Conservation (phyloP, 2,797 vertebrate genomes). For the Cyprinodon diabolis region DNA sequence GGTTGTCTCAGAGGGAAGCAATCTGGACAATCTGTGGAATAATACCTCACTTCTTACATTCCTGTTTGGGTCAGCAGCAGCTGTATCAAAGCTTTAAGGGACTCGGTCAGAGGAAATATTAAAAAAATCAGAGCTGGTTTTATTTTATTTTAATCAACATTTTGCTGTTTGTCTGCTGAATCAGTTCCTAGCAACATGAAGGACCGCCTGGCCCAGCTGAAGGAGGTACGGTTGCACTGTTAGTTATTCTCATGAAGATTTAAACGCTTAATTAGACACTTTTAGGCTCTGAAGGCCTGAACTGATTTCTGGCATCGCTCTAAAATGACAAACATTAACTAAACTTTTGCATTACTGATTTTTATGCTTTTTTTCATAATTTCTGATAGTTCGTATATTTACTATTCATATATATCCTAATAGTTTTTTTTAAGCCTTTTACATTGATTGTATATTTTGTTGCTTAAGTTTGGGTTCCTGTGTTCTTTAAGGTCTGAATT, state of each 20-base stretch:
- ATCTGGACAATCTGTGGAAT: constrained; percentile 3
- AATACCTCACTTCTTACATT: background rate
- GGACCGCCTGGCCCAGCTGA: constrained; percentile 82
- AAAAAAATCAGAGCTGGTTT: background rate
- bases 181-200: constrained; percentile 70
- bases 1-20: constrained; percentile 17
- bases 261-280: constrained; percentile 2
- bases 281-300: constrained; percentile 5
- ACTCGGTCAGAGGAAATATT: constrained; percentile 4
- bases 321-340: background rate
- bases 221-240: constrained; percentile 67
- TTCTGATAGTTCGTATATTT: background rate
- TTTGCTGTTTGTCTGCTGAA: background rate
- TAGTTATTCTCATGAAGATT: background rate
- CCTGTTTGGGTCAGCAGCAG: background rate
- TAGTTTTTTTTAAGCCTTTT: background rate
- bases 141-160: background rate
- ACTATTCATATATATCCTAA: background rate
- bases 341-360: background rate
- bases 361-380: background rate
- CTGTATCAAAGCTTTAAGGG: constrained; percentile 32
- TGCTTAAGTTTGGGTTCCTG: background rate
- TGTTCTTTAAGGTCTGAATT: background rate
- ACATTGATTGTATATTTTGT: background rate
- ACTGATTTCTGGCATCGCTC: background rate